Conservation (phyloP, 2,888 invertebrate species). For the Polyommatus iphigenia region DNA sequence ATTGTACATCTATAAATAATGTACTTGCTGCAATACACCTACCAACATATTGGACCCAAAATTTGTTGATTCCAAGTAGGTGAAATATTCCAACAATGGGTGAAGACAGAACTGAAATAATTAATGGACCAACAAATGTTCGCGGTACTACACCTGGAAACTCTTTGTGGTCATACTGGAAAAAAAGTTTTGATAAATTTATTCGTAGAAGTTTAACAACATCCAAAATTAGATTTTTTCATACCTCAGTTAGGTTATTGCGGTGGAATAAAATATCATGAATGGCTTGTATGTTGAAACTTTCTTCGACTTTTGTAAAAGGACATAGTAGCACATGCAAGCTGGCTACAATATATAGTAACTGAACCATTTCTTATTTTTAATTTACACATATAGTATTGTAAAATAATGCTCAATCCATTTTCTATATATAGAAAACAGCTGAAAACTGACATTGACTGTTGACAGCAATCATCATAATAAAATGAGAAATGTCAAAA, state of each 20-base stretch:
- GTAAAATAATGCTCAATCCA: conserved; percentile 39
- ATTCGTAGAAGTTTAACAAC: neutral
- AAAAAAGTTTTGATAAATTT: conserved; percentile 35
- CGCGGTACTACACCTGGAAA: conserved; percentile 99
- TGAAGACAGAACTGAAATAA: conserved; percentile 87
- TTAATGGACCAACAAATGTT: conserved; percentile 95
- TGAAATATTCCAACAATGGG: conserved; percentile 87
- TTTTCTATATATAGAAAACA: conserved; percentile 37
- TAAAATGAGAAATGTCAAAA: neutral
- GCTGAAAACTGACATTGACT: conserved; percentile 28
- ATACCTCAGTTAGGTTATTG: conserved; percentile 90
- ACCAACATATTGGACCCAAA: conserved; percentile 94
- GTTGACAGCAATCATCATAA: neutral
- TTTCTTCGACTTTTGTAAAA: conserved; percentile 99
- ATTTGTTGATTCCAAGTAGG: conserved; percentile 87
- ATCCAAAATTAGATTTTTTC: conserved; percentile 74
- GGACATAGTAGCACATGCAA: conserved; percentile 93
- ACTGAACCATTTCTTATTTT: conserved; percentile 83
- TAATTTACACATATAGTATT: conserved; percentile 43
- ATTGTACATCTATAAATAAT: neutral
- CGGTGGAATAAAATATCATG: conserved; percentile 97
- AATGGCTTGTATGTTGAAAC: conserved; percentile 98
- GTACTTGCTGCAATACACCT: conserved; percentile 51
- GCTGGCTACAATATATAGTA: conserved; percentile 87
- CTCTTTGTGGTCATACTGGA: conserved; percentile 97